These are phyloP conservation scores for Chouioia cunea DNA, from an alignment of 2,888 invertebrate genomes.

Conservation along the genomic window DNA sequence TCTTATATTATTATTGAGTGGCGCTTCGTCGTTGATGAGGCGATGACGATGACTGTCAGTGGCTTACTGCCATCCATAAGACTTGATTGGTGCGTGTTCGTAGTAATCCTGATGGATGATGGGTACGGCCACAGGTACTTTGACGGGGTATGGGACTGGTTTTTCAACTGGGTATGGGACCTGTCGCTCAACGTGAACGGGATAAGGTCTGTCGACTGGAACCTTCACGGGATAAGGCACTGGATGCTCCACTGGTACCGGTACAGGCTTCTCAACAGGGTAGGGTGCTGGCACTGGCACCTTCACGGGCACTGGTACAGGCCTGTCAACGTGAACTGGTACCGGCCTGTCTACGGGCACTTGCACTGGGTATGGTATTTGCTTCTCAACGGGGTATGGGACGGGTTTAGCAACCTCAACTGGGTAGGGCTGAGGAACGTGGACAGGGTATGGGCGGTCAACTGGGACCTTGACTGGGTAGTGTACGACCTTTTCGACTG, in stretches of 20 bases:
- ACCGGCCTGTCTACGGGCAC: constrained; percentile 75
- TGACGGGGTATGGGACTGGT: constrained; percentile 71
- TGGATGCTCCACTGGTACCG: constrained; percentile 74
- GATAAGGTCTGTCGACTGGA: constrained; percentile 76
- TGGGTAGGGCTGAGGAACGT: constrained; percentile 62
- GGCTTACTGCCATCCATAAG: too few relatives aligned
- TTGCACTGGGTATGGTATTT: constrained; percentile 75
- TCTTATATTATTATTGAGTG: too few relatives aligned
- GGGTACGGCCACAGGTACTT: constrained; percentile 75
- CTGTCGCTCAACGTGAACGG: constrained; percentile 69
- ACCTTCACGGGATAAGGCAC: constrained; percentile 79
- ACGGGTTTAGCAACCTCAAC: constrained; percentile 72
- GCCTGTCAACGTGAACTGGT: constrained; percentile 72
- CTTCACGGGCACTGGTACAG: constrained; percentile 72
- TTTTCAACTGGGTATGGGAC: constrained; percentile 69
- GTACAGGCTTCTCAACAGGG: constrained; percentile 78
- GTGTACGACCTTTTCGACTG: constrained; percentile 78
- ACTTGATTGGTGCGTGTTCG: constrained; percentile 17
- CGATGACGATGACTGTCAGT: too few relatives aligned
- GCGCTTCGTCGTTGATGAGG: too few relatives aligned
- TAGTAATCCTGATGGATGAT: constrained; percentile 49
- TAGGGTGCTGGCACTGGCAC: constrained; percentile 73
- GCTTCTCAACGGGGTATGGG: constrained; percentile 76
- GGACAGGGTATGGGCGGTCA: constrained; percentile 74
- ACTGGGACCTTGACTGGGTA: constrained; percentile 78